Conservation (phyloP, 2,888 invertebrate species). For the Eurytoma adleriae region DNA sequence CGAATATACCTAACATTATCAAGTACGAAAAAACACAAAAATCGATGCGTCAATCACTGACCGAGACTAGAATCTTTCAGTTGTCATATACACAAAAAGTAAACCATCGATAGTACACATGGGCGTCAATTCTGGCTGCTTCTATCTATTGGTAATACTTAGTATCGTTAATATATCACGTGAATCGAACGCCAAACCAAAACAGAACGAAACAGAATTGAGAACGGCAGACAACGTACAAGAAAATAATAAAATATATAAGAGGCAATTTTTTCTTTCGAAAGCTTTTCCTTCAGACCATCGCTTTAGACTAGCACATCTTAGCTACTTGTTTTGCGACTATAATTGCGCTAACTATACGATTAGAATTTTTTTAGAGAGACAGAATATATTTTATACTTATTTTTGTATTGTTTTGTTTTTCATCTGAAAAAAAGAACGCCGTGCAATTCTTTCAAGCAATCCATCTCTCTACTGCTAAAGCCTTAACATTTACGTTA, state of each 20-base stretch:
- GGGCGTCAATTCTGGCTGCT: constrained; percentile 40
- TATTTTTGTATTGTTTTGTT: constrained; percentile 10
- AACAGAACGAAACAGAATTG: constrained; percentile 40
- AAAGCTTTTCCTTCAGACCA: constrained; percentile 30
- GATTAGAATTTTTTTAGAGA: constrained; percentile 28
- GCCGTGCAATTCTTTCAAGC: background rate
- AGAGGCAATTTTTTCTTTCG: constrained; percentile 9
- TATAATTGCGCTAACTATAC: constrained; percentile 34
- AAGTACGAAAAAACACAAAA: constrained; percentile 49
- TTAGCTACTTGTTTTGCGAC: constrained; percentile 28
- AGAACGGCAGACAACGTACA: constrained; percentile 23
- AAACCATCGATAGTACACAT: constrained; percentile 32
- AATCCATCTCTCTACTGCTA: background rate
- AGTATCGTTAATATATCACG: constrained; percentile 57
- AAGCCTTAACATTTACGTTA: constrained; percentile 46
- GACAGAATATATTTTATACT: constrained; percentile 35
- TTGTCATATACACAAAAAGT: constrained; percentile 41
- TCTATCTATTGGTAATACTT: constrained; percentile 51
- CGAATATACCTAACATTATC: constrained; percentile 30
- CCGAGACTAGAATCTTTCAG: constrained; percentile 56
- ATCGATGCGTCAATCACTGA: constrained; percentile 50
- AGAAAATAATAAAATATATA: background rate
- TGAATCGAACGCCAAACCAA: constrained; percentile 44
- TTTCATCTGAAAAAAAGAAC: constrained; percentile 28
- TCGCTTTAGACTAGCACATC: background rate